Base-by-base conservation (phyloP, 2,113 vertebrate genomes). In the Nibea coibor region DNA sequence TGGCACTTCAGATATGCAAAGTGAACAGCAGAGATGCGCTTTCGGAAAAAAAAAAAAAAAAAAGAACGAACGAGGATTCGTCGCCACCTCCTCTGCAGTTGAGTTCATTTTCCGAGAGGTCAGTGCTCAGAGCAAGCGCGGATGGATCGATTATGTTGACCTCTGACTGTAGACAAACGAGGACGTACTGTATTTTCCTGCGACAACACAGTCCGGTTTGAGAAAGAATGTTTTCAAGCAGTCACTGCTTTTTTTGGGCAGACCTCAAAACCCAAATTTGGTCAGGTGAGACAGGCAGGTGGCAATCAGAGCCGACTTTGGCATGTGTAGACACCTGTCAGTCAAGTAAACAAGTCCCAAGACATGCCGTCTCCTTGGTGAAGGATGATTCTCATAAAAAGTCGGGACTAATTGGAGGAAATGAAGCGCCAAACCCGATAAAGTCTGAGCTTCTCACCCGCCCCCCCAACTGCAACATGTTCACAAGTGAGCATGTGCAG, bases 1-100 rank as follows among this genome's bases (percentile, higher is more conserved):
- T 82, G 76, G 75, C 71, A 75, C 81, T 48, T 68, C 9, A 59
- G 58, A 69, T 65, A 28, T 58, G 42, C 71, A 51, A 42, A 68
- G 14, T 66, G 62, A 48, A 43, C 28, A 10, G 62, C 0, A 15
- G 72, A 28, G 35, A 84, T 35, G 42, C 53, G 50, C 20, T 22
- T 78, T 50, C 47, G 31, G 57, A 54, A 72, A 64, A 31, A 59
- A 26, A 48, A 31, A 59, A 35, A 48, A 4, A 72, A 64, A 31
- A 59, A 35, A 48, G 24, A 59, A 35, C 42, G 5, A n/a, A 50
- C 11, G n/a, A 51, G 0, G 31, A 62, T 45, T 57, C 24, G 14
- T 54, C 43, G 10, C 26, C 51, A 42, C 47, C 28, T 20, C 51
- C 7, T 20, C 31, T 63, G 35, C 4, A 39, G 35, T 58, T 42